Percentiles rank a stretch among this genome's conserved stretches.
These are phyloP conservation scores for Melanotaenia boesemani DNA, from an alignment of 2,797 vertebrate species.

Conservation along the genomic window DNA sequence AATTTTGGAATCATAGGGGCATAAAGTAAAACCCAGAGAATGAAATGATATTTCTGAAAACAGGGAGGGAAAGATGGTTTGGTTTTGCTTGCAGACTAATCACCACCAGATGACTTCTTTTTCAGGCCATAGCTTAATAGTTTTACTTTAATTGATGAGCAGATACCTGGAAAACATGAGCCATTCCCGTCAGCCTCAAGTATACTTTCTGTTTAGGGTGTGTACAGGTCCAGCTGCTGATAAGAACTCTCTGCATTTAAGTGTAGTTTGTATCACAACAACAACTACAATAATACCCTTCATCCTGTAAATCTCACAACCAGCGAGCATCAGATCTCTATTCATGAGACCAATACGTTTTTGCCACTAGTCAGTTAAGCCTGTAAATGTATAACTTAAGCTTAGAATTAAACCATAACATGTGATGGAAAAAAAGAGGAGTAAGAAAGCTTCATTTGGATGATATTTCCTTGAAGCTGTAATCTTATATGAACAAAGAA, in stretches of 20 bases:
- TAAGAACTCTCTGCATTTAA: not conserved
- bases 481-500: slow-evolving; percentile 30
- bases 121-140: not conserved
- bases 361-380: slow-evolving; percentile 10
- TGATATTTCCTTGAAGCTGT: slow-evolving; percentile 21
- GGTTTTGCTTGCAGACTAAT: not conserved
- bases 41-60: not conserved
- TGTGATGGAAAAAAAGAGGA: slow-evolving; percentile 1
- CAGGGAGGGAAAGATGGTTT: not conserved
- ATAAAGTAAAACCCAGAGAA: not conserved
- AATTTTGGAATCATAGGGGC: not conserved
- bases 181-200: not conserved
- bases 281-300: not conserved
- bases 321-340: not conserved
- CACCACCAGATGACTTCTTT: not conserved
- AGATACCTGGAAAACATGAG: not conserved
- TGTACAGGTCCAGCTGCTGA: not conserved
- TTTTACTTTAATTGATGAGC: not conserved
- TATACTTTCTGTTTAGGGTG: not conserved
- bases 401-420: not conserved
- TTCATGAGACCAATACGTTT: slow-evolving; percentile 22
- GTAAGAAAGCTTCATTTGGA: slow-evolving; percentile 12
- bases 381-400: not conserved
- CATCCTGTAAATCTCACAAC: slow-evolving; percentile 11
- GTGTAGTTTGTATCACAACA: slow-evolving; percentile 27